Evolutionary conservation across 2,113 vertebrate species (phyloP).

Genomic region (Panthera tigris): DNA sequence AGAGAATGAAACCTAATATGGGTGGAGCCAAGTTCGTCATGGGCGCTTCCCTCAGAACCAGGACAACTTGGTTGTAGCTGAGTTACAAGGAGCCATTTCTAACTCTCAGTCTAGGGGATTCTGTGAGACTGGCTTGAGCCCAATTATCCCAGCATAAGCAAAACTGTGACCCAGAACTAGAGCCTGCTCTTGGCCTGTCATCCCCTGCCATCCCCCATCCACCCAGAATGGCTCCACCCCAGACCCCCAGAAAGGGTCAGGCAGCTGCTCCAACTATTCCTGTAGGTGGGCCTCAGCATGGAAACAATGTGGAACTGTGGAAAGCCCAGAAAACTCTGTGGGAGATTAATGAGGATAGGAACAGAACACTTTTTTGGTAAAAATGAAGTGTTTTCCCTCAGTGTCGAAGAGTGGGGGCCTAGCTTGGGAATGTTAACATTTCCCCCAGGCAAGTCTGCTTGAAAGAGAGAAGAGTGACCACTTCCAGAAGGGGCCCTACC

Average conservation of each 20-base stretch:
- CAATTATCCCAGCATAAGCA: neutral
- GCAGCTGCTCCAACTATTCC: slow-evolving; percentile 81
- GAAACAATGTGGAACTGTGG: slow-evolving; percentile 82
- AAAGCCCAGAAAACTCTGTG: slow-evolving; percentile 73
- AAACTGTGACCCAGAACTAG: neutral
- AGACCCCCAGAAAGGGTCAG: slow-evolving; percentile 62
- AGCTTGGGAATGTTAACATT: slow-evolving; percentile 75
- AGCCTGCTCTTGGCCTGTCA: neutral
- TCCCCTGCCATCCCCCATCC: neutral
- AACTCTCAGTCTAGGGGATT: neutral
- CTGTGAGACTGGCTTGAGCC: slow-evolving; percentile 14
- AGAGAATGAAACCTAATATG: slow-evolving; percentile 21
- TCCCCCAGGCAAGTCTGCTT: neutral
- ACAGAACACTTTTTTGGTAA: slow-evolving; percentile 79
- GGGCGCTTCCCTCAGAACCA: neutral
- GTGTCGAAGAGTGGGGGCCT: slow-evolving; percentile 45
- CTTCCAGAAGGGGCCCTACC: neutral
- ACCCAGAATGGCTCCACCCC: slow-evolving; percentile 9
- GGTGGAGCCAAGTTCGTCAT: neutral
- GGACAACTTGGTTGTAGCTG: neutral
- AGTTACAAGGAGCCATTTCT: slow-evolving; percentile 33
- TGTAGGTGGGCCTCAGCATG: slow-evolving; percentile 86
- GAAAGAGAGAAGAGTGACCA: neutral
- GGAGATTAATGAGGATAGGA: slow-evolving; percentile 76
- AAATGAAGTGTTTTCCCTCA: slow-evolving; percentile 76